Percentiles rank a stretch among this genome's conserved stretches.
Conservation (phyloP, 1,140 invertebrate genomes). For the Coptotermes formosanus region DNA sequence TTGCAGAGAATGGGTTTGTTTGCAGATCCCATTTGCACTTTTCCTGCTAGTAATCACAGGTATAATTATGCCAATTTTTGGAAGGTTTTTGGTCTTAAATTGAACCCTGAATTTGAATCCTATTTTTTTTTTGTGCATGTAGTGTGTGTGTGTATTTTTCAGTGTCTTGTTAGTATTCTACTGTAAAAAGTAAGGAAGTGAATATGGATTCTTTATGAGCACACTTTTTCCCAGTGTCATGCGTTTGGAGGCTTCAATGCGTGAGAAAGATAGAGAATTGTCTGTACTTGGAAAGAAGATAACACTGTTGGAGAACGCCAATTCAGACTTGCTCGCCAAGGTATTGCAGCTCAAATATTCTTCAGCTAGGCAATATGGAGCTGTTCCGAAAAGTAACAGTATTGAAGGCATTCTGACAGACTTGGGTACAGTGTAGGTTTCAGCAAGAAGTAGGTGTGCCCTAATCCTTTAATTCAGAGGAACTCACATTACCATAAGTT, state of each 20-base stretch:
- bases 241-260: constrained; percentile 40
- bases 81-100: too few species aligned
- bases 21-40: too few species aligned
- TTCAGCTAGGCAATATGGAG: constrained; percentile 15
- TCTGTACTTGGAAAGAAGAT: constrained; percentile 43
- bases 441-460: background rate
- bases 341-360: constrained; percentile 42
- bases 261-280: constrained; percentile 42
- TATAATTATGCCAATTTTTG: too few species aligned
- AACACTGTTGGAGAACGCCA: constrained; percentile 42
- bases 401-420: constrained; percentile 35
- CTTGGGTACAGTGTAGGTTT: constrained; percentile 29
- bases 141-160: too few species aligned
- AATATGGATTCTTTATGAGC: too few species aligned
- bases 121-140: too few species aligned
- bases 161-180: too few species aligned
- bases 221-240: constrained; percentile 38
- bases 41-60: too few species aligned
- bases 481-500: background rate
- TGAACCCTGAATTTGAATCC: too few species aligned
- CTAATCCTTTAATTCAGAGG: background rate
- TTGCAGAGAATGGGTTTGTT: too few species aligned
- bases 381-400: constrained; percentile 35
- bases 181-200: too few species aligned
- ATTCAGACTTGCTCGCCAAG: constrained; percentile 43